Evolutionary conservation across 2,113 vertebrate species (phyloP).

Genomic region (Peromyscus maniculatus): DNA sequence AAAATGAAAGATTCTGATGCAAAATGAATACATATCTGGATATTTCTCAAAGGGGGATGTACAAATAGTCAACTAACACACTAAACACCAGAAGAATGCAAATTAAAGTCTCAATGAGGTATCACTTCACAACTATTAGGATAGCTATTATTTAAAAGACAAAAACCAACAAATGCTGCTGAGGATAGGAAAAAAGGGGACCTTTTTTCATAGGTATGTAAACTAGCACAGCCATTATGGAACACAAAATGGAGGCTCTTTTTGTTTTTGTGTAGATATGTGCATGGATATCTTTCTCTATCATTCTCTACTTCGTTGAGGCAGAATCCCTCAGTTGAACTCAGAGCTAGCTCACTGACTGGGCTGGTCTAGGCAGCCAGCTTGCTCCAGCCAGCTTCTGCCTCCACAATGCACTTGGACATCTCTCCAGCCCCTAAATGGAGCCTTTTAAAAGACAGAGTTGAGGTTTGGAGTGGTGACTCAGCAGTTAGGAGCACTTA

Average conservation of each 20-base stretch:
- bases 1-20: not conserved
- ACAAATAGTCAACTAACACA: not conserved
- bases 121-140: not conserved
- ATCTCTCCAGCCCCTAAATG: not conserved
- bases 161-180: not conserved
- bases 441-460: not conserved
- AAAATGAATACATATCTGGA: not conserved
- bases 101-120: not conserved
- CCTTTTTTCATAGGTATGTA: not conserved
- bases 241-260: not conserved
- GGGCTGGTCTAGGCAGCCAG: not conserved
- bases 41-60: not conserved
- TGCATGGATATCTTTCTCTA: not conserved
- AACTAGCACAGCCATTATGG: not conserved
- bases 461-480: not conserved
- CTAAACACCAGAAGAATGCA: not conserved
- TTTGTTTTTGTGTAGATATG: not conserved
- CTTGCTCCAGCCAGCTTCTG: not conserved
- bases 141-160: not conserved
- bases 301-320: not conserved
- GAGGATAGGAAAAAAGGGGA: not conserved
- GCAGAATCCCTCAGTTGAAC: not conserved
- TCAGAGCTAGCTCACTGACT: not conserved
- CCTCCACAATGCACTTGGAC: not conserved
- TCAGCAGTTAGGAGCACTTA: not conserved